Evolutionary conservation across 2,888 invertebrate genomes (phyloP), one percentile per base, ranked within the genome.

Genomic region (Acleris laterana): DNA sequence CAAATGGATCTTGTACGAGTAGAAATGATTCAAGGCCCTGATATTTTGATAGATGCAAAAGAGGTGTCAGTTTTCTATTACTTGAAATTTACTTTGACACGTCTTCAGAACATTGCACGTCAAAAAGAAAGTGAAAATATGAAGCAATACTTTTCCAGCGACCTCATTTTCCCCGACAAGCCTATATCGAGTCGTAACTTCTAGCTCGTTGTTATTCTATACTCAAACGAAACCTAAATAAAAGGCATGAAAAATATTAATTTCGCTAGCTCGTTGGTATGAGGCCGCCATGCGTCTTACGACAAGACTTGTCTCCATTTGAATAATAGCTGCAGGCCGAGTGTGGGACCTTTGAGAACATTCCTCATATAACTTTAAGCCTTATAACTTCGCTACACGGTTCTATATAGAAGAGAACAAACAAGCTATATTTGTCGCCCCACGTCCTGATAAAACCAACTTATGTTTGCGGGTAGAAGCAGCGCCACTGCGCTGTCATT

Each of bases 161-260:
- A 9, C 38, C 4, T 11, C 13, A 9, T 13, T 11, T 38, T 38
- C 13, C 38, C 3, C 13, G 4, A 38, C 38, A 38, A 38, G 28
- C 28, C 7, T 5, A 38, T 1, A 38, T 38, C 13, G 13, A 13
- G 13, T 38, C 38, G 13, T 38, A 38, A 38, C 13, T 11, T 38
- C 38, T 13, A 2, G 25, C 22, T 46, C 44, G 20, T 63, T 58
- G 32, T 22, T 50, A 50, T 61, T 55, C 60, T 13, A 19, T 6
- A 50, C 5, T 20, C 62, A 38, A 53, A 60, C 42, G 49, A 28
- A 49, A 42, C 5, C 60, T 20, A 65, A 65, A 60, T 50, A 61
- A 61, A 61, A 22, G 38, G 53, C 55, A 50, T 32, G 60, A 22
- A 56, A 65, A 65, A 61, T 65, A 65, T 61, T 65, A 65, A 65